Conservation (phyloP, 2,888 invertebrate genomes). For the Drosophila acutilabella region DNA sequence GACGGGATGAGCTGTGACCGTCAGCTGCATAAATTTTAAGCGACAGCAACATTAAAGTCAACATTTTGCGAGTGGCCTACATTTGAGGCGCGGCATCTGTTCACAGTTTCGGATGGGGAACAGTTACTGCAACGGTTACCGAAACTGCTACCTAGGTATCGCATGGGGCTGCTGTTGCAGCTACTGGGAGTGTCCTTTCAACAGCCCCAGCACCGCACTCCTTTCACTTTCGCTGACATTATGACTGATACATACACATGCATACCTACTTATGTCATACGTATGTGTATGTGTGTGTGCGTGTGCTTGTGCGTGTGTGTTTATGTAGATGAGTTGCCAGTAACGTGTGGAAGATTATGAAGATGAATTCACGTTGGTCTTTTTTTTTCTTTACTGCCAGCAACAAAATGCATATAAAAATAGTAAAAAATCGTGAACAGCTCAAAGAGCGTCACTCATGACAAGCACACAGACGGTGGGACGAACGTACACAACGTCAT, state of each 20-base stretch:
- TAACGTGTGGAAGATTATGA: constrained; percentile 77
- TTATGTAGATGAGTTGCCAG: constrained; percentile 72
- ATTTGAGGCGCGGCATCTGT: constrained; percentile 40
- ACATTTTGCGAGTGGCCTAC: constrained; percentile 80
- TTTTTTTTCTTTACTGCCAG: constrained; percentile 38
- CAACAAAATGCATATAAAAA: constrained; percentile 19
- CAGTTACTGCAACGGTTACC: constrained; percentile 20
- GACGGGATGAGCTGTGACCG: constrained; percentile 59
- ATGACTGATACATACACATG: constrained; percentile 34
- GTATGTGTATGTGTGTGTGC: constrained; percentile 32
- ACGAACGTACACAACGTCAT: constrained; percentile 8
- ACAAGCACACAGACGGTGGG: constrained; percentile 12
- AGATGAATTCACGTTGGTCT: constrained; percentile 70
- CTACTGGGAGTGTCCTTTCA: constrained; percentile 29
- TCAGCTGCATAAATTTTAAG: constrained; percentile 79
- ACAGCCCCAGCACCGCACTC: constrained; percentile 47
- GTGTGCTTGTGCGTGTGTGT: constrained; percentile 30
- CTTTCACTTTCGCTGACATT: constrained; percentile 76
- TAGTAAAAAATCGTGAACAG: constrained; percentile 25
- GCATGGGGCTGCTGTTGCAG: constrained; percentile 11
- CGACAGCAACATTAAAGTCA: constrained; percentile 79
- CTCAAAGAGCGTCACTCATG: constrained; percentile 52
- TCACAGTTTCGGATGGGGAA: background rate
- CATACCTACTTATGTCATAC: constrained; percentile 23
- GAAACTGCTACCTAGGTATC: constrained; percentile 7